Evolutionary conservation across 2,888 invertebrate genomes (phyloP).

Genomic region (Eugnorisma glareosa): DNA sequence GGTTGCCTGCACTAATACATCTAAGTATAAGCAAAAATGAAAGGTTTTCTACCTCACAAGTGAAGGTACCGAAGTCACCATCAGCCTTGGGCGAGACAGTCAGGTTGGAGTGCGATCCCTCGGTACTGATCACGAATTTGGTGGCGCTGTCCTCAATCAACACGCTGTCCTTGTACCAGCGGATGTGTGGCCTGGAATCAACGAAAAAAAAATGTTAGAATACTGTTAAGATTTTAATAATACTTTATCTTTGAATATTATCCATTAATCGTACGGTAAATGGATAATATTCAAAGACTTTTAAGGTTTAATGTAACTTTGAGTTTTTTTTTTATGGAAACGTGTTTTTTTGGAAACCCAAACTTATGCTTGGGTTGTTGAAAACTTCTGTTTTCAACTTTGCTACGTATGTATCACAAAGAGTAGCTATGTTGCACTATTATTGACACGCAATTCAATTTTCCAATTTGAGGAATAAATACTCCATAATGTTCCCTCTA

Average conservation of each 20-base stretch:
- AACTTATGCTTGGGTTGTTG: too few relatives aligned
- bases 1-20: not conserved
- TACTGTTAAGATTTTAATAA: not conserved
- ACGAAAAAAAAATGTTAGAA: not conserved
- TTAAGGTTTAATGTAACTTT: not conserved
- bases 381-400: not conserved
- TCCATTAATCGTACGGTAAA: not conserved
- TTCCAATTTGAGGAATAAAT: not conserved
- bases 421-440: not conserved
- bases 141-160: conserved; percentile 72
- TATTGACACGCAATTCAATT: not conserved
- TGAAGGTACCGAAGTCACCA: conserved; percentile 83
- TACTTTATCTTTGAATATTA: not conserved
- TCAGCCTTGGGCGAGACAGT: conserved; percentile 77
- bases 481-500: not conserved
- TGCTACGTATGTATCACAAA: not conserved
- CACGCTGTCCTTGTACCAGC: conserved; percentile 83
- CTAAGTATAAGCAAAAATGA: not conserved
- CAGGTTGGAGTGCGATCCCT: conserved; percentile 79
- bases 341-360: too few relatives aligned
- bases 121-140: conserved; percentile 74
- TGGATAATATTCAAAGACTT: too few relatives aligned
- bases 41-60: conserved; percentile 80
- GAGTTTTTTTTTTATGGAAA: too few relatives aligned
- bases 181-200: conserved; percentile 77